Percentiles rank a stretch among this genome's conserved stretches.
phyloP scores from a whole-genome alignment of 2,113 vertebrate genomes.

The Sebastes schlegelii region DNA sequence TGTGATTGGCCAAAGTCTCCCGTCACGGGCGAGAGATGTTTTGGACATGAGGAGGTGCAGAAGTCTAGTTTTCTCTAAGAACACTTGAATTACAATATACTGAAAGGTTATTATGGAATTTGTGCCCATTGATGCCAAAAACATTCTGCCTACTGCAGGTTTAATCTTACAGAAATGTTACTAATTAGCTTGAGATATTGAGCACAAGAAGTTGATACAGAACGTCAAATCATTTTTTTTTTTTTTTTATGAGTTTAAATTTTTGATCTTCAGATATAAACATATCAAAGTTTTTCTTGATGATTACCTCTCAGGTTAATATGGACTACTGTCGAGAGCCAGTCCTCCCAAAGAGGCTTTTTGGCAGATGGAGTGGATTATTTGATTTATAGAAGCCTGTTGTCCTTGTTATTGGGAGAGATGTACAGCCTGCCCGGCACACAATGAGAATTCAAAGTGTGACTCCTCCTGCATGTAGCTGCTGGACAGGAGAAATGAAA shows the following conservation, averaged over 20 bases:
- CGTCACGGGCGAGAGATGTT: too few relatives aligned
- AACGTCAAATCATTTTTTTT: conserved; percentile 1
- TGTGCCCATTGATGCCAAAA: too few relatives aligned
- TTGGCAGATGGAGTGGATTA: conserved; percentile 29
- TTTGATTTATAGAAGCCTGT: conserved; percentile 33
- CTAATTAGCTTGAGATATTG: not conserved
- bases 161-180: not conserved
- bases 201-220: not conserved
- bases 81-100: too few relatives aligned
- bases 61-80: too few relatives aligned
- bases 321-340: not conserved
- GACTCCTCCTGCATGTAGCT: not conserved
- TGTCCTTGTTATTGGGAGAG: conserved; percentile 14
- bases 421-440: not conserved
- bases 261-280: conserved; percentile 3
- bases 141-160: too few relatives aligned
- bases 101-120: too few relatives aligned
- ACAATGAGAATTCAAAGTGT: not conserved
- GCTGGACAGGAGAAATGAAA: not conserved
- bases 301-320: conserved; percentile 8
- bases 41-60: too few relatives aligned
- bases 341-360: conserved; percentile 28
- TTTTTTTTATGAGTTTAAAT: not conserved
- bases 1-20: too few relatives aligned
- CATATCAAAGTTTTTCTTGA: conserved; percentile 8